Evolutionary conservation across 2,113 vertebrate genomes (phyloP), one percentile per base, ranked within the genome.

Genomic region (Rhineura floridana): DNA sequence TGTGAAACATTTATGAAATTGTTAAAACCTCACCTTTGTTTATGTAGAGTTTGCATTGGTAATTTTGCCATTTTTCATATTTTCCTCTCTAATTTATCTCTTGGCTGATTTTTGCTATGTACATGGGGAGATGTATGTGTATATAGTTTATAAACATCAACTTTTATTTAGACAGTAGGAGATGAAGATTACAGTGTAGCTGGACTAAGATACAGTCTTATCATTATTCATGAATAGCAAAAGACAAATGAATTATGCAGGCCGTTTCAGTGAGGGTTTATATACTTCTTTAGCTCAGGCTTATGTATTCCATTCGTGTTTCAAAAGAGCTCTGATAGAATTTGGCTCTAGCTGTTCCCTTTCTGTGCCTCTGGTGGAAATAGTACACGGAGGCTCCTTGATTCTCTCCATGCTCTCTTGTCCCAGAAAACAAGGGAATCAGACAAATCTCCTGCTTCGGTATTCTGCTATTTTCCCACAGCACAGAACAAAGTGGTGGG

Each of bases 151-250:
- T 87, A 87, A 70, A 69, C n/a, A 65, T 85, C 30, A 50, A 80
- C n/a, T 39, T 86, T 86, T 86, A 50, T 86, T 86, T 86, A 36
- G 85, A 80, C 65, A 69, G n/a, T 69, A 25, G 62, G 48, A 87
- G 76, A 70, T 87, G 80, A 87, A 69, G 77, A 87, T 80, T 39
- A 69, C 50, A 52, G n/a, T 42, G 28, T 69, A 28, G n/a, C 75
- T 42, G 23, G 76, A 69, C n/a, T 42, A 44, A 42, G n/a, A 70
- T 80, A 80, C 62, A 69, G 63, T 52, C 52, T 67, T 42, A 69
- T 69, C 63, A 55, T 87, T 79, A 80, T 67, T 87, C 63, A 80
- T 50, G 46, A 50, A 39, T 9, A 52, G 46, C 1, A 50, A 77
- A 86, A 87, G 63, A 80, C 76, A 80, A 79, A 36, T 79, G 65